A percentile compares a stretch with the other conserved stretches of the same genome.
Evolutionary conservation across 2,888 invertebrate genomes (phyloP).

Genomic region (Iphiclides podalirius): DNA sequence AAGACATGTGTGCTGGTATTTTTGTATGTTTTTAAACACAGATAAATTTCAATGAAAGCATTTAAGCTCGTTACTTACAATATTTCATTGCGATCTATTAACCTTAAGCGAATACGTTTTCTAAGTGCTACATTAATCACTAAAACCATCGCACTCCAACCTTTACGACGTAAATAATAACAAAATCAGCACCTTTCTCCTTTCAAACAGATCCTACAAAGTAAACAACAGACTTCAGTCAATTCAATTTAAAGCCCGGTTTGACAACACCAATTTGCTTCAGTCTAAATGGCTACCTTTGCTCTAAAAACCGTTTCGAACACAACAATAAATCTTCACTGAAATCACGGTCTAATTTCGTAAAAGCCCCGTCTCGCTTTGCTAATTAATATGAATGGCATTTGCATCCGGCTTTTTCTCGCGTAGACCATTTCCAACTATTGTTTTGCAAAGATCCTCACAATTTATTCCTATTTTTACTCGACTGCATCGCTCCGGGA

Average conservation of each 20-base stretch:
- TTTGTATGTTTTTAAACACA: background rate
- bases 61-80: constrained; percentile 7
- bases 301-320: constrained; percentile 75
- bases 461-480: constrained; percentile 77
- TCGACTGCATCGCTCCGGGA: constrained; percentile 58
- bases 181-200: constrained; percentile 31
- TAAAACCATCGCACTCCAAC: constrained; percentile 12
- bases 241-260: constrained; percentile 72
- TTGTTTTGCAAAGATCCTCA: constrained; percentile 78
- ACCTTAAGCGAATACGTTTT: constrained; percentile 13
- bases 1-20: background rate
- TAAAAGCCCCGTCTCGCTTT: constrained; percentile 80
- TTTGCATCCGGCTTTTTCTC: constrained; percentile 81
- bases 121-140: constrained; percentile 24
- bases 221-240: constrained; percentile 63
- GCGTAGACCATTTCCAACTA: constrained; percentile 77
- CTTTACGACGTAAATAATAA: constrained; percentile 18
- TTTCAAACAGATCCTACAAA: constrained; percentile 47
- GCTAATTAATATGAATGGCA: constrained; percentile 81
- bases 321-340: constrained; percentile 78
- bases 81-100: constrained; percentile 7
- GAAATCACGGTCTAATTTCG: constrained; percentile 80
- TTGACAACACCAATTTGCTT: constrained; percentile 73
- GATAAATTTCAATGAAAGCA: background rate
- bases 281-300: constrained; percentile 75